Conservation (phyloP, 1,140 invertebrate genomes). For the Drosophila repletoides region DNA sequence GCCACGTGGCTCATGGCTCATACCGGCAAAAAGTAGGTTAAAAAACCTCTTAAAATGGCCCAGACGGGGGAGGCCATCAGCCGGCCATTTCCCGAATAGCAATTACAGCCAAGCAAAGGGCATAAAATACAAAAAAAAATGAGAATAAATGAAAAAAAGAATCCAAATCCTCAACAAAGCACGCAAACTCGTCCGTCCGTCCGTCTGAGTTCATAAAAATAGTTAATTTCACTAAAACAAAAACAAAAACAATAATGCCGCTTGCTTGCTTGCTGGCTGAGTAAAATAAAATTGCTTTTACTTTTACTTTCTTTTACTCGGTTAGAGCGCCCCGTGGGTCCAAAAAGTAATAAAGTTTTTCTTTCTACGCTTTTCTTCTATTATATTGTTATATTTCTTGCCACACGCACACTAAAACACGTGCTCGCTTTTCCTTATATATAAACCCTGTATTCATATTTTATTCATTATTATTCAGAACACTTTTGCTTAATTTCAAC, state of each 20-base stretch:
- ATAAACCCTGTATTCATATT: conserved; percentile 21
- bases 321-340: conserved; percentile 21
- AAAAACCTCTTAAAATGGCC: conserved; percentile 49
- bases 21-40: conserved; percentile 65
- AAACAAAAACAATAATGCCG: conserved; percentile 32
- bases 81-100: conserved; percentile 24
- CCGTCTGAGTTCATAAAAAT: conserved; percentile 30
- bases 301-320: conserved; percentile 35
- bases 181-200: conserved; percentile 48
- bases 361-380: too few relatives aligned
- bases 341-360: conserved; percentile 39
- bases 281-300: conserved; percentile 39
- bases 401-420: conserved; percentile 21
- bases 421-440: conserved; percentile 14
- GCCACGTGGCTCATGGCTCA: conserved; percentile 37
- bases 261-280: too few relatives aligned
- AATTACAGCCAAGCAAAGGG: conserved; percentile 48
- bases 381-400: conserved; percentile 27
- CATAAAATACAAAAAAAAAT: too few relatives aligned
- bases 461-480: conserved; percentile 22
- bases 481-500: background rate
- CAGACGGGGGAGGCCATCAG: conserved; percentile 36
- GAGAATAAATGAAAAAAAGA: too few relatives aligned
- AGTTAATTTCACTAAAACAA: conserved; percentile 48
- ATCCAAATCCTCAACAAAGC: conserved; percentile 49